These are phyloP conservation scores for Glareola pratincola DNA, from an alignment of 2,113 vertebrate genomes.

Conservation along the genomic window DNA sequence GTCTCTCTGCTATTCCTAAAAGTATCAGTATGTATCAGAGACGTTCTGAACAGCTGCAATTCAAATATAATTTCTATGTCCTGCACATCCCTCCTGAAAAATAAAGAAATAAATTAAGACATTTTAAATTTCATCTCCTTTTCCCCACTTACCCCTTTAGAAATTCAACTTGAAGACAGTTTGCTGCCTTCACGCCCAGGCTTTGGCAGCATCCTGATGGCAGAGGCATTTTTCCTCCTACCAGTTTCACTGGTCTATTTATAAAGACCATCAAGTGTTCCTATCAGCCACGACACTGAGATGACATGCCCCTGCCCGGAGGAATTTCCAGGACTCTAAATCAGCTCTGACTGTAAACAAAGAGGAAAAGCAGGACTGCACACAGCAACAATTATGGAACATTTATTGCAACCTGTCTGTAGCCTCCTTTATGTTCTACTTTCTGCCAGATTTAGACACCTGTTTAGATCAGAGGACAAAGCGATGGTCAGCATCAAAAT, in stretches of 20 bases:
- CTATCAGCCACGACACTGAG: background rate
- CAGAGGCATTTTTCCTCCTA: background rate
- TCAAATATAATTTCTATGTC: background rate
- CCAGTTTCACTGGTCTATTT: background rate
- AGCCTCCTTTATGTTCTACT: background rate
- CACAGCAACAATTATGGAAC: background rate
- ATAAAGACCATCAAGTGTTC: background rate
- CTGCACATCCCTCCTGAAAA: background rate
- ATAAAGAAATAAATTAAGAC: background rate
- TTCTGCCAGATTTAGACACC: background rate
- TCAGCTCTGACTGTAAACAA: background rate
- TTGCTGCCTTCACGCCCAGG: background rate
- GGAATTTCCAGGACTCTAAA: background rate
- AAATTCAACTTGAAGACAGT: background rate
- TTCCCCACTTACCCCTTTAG: background rate
- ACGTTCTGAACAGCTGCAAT: background rate
- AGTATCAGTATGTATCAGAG: background rate
- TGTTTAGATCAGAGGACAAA: background rate
- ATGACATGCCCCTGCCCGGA: background rate
- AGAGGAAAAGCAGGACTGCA: background rate
- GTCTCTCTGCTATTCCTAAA: background rate
- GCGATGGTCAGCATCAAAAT: background rate
- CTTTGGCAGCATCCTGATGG: background rate
- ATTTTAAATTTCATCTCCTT: background rate
- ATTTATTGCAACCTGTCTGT: background rate